Conservation (phyloP, 2,888 invertebrate genomes). For the Alentia gelatinosa region DNA sequence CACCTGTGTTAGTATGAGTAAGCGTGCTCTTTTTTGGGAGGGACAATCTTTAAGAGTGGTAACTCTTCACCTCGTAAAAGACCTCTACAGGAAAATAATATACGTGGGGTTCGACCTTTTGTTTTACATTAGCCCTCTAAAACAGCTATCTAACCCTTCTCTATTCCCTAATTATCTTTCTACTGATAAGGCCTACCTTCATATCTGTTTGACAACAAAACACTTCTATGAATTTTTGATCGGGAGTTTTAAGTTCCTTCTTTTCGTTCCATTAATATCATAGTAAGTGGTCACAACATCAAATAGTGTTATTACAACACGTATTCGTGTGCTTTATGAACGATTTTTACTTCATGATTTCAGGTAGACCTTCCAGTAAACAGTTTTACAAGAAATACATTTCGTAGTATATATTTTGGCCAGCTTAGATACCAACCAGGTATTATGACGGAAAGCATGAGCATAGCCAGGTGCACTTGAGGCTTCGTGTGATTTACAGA, state of each 20-base stretch:
- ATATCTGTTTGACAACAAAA: too few relatives aligned
- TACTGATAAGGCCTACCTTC: background rate
- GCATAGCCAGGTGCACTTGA: slow-evolving; percentile 36
- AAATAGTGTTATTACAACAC: slow-evolving; percentile 17
- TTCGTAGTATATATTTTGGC: background rate
- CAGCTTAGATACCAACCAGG: background rate
- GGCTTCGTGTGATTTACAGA: slow-evolving; percentile 7
- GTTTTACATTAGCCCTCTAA: background rate
- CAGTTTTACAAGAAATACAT: background rate
- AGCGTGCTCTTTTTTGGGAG: background rate
- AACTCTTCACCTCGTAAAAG: background rate
- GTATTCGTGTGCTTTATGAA: background rate
- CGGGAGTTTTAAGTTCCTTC: too few relatives aligned
- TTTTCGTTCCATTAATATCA: too few relatives aligned
- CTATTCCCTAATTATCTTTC: background rate
- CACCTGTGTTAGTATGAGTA: background rate
- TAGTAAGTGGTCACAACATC: background rate
- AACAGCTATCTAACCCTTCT: background rate
- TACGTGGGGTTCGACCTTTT: background rate
- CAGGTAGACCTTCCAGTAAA: slow-evolving; percentile 14
- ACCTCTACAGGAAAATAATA: background rate
- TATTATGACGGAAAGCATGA: slow-evolving; percentile 4
- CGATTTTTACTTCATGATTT: background rate
- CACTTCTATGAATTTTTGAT: background rate
- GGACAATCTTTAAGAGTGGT: background rate